phyloP scores from a whole-genome alignment of 2,888 invertebrate genomes.

The Drosophila mayaguana region DNA sequence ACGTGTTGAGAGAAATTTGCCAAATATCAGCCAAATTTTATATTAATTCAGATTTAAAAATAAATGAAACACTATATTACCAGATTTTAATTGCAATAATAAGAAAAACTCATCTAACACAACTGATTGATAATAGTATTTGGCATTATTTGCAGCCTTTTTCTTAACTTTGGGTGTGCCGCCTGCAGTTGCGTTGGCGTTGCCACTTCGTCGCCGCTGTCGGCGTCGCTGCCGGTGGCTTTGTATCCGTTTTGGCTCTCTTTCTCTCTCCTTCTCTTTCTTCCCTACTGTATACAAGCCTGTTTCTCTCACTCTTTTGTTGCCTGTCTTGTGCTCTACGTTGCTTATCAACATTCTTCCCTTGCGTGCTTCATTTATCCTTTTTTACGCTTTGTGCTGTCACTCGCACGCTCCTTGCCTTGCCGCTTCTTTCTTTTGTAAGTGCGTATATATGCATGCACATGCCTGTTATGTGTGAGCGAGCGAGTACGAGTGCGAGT shows the following conservation, averaged over 20 bases:
- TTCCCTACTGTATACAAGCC: slow-evolving; percentile 7
- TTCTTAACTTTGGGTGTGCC: slow-evolving; percentile 81
- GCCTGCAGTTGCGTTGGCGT: slow-evolving; percentile 77
- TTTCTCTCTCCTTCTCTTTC: slow-evolving; percentile 29
- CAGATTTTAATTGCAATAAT: slow-evolving; percentile 9
- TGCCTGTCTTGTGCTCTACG: slow-evolving; percentile 50
- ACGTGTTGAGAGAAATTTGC: slow-evolving; percentile 31
- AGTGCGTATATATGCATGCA: slow-evolving; percentile 30
- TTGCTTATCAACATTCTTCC: slow-evolving; percentile 62
- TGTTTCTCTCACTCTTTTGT: slow-evolving; percentile 48
- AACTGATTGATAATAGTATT: slow-evolving; percentile 40
- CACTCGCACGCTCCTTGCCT: slow-evolving; percentile 51
- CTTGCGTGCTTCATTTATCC: slow-evolving; percentile 72
- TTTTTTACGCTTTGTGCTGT: slow-evolving; percentile 74
- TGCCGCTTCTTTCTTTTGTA: slow-evolving; percentile 36
- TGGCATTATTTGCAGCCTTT: slow-evolving; percentile 54
- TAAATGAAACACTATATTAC: neutral
- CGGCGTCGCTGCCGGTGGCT: slow-evolving; percentile 73
- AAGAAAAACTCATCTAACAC: slow-evolving; percentile 5
- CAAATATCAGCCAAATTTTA: slow-evolving; percentile 16
- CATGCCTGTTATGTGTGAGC: slow-evolving; percentile 8
- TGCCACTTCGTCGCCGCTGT: slow-evolving; percentile 79
- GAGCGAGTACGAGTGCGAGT: slow-evolving; percentile 10
- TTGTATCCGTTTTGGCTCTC: slow-evolving; percentile 73
- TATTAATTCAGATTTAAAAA: neutral